Evolutionary conservation across 2,113 vertebrate genomes (phyloP).

Genomic region (Pygoscelis antarcticus): DNA sequence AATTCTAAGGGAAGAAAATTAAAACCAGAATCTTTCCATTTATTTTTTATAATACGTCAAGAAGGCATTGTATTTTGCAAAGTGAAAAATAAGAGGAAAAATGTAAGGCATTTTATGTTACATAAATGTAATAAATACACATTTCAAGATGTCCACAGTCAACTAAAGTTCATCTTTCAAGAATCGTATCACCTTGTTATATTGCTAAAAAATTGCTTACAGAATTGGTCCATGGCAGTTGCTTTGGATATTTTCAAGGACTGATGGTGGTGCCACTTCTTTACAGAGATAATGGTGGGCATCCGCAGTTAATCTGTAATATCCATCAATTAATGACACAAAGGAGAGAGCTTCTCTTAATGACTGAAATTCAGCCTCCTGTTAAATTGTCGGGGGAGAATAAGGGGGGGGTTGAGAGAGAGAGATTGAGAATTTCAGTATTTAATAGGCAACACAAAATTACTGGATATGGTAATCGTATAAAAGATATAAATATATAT

Average conservation of each 20-base stretch:
- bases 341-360: slow-evolving; percentile 91
- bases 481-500: background rate
- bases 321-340: slow-evolving; percentile 93
- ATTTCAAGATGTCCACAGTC: background rate
- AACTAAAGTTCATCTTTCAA: background rate
- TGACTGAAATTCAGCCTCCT: slow-evolving; percentile 94
- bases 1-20: background rate
- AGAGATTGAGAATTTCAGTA: background rate
- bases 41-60: background rate
- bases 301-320: slow-evolving; percentile 92
- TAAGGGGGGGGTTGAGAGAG: no score
- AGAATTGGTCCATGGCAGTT: slow-evolving; percentile 93
- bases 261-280: slow-evolving; percentile 89
- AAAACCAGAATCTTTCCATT: background rate
- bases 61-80: background rate
- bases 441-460: background rate
- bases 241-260: slow-evolving; percentile 91
- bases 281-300: slow-evolving; percentile 96
- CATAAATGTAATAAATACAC: background rate
- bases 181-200: background rate
- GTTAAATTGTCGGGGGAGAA: background rate
- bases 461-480: background rate
- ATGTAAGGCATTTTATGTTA: background rate
- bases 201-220: slow-evolving; percentile 79
- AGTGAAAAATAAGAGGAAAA: background rate